phyloP scores from a whole-genome alignment of 2,888 invertebrate species.

The Amphipyra berbera region DNA sequence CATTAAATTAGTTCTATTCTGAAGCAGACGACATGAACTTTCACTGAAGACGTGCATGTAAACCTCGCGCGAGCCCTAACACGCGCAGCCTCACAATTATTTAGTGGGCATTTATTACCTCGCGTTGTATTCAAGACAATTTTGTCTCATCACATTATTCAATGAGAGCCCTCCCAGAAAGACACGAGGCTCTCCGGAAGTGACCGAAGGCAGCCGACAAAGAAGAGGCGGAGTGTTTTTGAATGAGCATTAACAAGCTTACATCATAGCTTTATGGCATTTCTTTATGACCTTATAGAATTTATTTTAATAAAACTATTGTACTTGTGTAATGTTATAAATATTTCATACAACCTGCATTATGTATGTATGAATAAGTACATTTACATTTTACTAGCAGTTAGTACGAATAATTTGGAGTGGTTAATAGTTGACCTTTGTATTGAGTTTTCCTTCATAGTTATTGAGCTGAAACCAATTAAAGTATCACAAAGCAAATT shows the following conservation, averaged over 20 bases:
- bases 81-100: slow-evolving; percentile 66
- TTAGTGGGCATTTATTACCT: slow-evolving; percentile 75
- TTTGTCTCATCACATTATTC: slow-evolving; percentile 78
- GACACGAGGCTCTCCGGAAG: slow-evolving; percentile 68
- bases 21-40: slow-evolving; percentile 33
- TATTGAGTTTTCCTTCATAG: neutral
- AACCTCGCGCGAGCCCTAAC: slow-evolving; percentile 50
- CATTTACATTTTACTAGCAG: neutral
- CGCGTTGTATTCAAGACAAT: slow-evolving; percentile 75
- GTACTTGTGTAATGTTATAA: slow-evolving; percentile 36
- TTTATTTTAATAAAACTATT: slow-evolving; percentile 58
- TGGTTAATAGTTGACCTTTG: neutral
- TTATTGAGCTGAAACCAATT: slow-evolving; percentile 11
- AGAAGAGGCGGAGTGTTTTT: slow-evolving; percentile 65
- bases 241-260: slow-evolving; percentile 70
- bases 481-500: slow-evolving; percentile 13
- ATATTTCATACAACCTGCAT: slow-evolving; percentile 23
- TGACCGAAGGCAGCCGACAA: slow-evolving; percentile 67
- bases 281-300: slow-evolving; percentile 49
- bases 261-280: slow-evolving; percentile 55
- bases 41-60: slow-evolving; percentile 58
- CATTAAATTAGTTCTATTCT: slow-evolving; percentile 49
- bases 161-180: slow-evolving; percentile 76
- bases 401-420: slow-evolving; percentile 2
- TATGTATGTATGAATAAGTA: slow-evolving; percentile 1